Evolutionary conservation across 1,140 invertebrate species (phyloP).

Genomic region (Drosophila suzukii): DNA sequence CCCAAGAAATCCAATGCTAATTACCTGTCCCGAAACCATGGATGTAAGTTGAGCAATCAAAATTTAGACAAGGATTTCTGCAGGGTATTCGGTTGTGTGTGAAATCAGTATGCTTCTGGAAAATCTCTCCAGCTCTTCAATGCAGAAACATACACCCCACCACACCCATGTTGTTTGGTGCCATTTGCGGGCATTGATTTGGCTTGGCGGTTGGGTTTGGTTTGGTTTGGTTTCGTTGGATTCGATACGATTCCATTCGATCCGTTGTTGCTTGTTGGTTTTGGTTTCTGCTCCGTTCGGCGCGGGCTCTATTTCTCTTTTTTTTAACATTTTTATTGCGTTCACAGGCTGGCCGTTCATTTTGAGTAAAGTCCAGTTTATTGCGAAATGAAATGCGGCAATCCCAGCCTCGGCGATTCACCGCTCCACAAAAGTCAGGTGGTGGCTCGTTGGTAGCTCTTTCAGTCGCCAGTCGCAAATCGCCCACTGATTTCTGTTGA

Average conservation of each 20-base stretch:
- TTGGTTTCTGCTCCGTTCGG: slow-evolving; percentile 30
- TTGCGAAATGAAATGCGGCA: slow-evolving; percentile 62
- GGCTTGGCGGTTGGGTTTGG: slow-evolving; percentile 60
- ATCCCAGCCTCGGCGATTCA: slow-evolving; percentile 3
- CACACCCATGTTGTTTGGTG: slow-evolving; percentile 53
- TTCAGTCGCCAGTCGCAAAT: slow-evolving; percentile 1
- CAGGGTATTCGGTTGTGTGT: slow-evolving; percentile 14
- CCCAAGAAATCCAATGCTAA: not conserved
- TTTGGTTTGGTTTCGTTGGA: slow-evolving; percentile 24
- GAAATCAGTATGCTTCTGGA: slow-evolving; percentile 5
- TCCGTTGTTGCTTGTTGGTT: slow-evolving; percentile 46
- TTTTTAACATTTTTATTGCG: slow-evolving; percentile 58
- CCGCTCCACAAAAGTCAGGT: slow-evolving; percentile 3
- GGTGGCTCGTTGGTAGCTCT: slow-evolving; percentile 9
- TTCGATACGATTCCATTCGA: slow-evolving; percentile 34
- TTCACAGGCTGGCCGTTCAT: slow-evolving; percentile 37
- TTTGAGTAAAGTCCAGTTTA: slow-evolving; percentile 61
- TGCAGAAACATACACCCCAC: slow-evolving; percentile 10
- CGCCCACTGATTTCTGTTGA: slow-evolving; percentile 6
- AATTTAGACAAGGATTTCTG: not conserved
- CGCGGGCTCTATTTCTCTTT: slow-evolving; percentile 10
- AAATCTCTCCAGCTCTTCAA: slow-evolving; percentile 38
- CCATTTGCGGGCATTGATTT: slow-evolving; percentile 72
- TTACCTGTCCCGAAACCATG: not conserved
- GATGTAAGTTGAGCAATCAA: not conserved